Percentiles rank a stretch among this genome's conserved stretches.
phyloP scores from a whole-genome alignment of 2,113 vertebrate species.

The Dromiciops gliroides region DNA sequence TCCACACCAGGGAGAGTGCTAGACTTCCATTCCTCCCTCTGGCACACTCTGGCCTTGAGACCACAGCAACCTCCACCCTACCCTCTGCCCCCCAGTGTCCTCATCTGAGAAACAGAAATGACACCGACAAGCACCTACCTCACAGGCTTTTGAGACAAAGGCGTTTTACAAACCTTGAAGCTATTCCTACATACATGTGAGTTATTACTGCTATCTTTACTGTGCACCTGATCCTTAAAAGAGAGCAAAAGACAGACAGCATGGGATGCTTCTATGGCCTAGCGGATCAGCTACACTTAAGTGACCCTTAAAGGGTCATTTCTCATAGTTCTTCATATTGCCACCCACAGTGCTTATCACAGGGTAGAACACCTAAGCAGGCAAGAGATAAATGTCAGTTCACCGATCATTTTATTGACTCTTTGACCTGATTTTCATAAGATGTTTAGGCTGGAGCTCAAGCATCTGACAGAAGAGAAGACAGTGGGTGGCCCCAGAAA shows the following conservation, averaged over 20 bases:
- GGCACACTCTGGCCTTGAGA: neutral
- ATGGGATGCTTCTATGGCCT: neutral
- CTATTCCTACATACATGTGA: neutral
- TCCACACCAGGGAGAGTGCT: neutral
- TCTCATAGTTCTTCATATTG: neutral
- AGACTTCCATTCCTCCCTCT: neutral
- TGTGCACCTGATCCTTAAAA: neutral
- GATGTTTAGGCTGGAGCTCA: neutral
- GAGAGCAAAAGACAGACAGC: neutral
- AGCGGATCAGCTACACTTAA: neutral
- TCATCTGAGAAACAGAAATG: neutral
- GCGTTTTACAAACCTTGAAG: neutral
- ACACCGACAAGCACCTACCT: neutral
- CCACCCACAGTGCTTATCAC: neutral
- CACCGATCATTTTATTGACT: neutral
- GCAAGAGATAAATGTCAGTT: neutral
- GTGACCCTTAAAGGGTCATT: neutral
- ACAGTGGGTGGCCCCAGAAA: neutral
- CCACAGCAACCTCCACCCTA: neutral
- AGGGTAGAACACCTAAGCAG: neutral
- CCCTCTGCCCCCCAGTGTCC: neutral
- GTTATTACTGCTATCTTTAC: neutral
- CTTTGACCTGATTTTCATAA: neutral
- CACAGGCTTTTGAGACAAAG: neutral
- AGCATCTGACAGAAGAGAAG: neutral